These are phyloP conservation scores for Gorsachius goisagi DNA, from an alignment of 2,113 vertebrate genomes.

Conservation along the genomic window DNA sequence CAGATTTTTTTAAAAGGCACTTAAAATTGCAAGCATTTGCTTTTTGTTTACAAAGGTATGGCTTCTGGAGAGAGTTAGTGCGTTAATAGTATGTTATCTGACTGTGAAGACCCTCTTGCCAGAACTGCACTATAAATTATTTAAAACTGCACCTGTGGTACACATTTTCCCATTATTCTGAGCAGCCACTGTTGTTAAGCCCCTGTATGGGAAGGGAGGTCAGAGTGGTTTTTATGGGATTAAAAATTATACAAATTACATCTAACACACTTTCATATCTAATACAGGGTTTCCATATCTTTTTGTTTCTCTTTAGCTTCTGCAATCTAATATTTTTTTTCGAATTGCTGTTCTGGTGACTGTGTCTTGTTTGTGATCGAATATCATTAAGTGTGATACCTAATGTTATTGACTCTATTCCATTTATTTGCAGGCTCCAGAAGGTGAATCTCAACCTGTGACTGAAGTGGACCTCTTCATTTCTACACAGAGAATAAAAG, in stretches of 20 bases:
- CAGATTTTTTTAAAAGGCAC: neutral
- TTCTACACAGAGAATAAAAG: slow-evolving; percentile 93
- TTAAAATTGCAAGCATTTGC: neutral
- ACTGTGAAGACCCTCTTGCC: slow-evolving; percentile 44
- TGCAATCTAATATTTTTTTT: slow-evolving; percentile 13
- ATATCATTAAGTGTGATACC: neutral
- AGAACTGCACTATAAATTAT: slow-evolving; percentile 30
- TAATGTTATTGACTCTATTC: neutral
- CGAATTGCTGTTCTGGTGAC: slow-evolving; percentile 58
- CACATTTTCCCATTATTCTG: neutral
- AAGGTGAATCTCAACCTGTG: slow-evolving; percentile 86
- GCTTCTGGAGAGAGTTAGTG: neutral
- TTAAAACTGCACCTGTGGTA: neutral
- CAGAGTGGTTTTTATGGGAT: neutral
- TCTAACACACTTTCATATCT: neutral
- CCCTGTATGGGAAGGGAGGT: neutral
- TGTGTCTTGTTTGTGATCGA: slow-evolving; percentile 56
- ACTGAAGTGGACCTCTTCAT: slow-evolving; percentile 94
- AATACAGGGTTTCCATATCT: neutral
- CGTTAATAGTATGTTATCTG: neutral
- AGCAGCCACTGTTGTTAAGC: neutral
- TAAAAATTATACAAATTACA: neutral
- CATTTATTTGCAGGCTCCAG: slow-evolving; percentile 76
- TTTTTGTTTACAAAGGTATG: neutral
- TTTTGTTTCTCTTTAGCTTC: neutral